Base-by-base conservation (phyloP, 1,140 invertebrate species). In the Tetragonula clypearis region DNA sequence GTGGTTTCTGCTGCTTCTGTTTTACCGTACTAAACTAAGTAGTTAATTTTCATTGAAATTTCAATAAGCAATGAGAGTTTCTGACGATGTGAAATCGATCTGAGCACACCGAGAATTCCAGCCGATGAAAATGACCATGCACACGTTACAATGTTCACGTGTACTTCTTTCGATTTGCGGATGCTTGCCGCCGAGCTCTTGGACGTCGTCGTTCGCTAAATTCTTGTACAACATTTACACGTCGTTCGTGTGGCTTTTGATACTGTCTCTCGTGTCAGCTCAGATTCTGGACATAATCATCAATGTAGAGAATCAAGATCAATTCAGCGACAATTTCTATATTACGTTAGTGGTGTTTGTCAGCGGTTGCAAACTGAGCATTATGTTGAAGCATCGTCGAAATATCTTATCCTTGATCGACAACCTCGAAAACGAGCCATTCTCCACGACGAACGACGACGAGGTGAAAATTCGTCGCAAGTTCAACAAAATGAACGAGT, bases 381-480 rank as follows among this genome's bases (percentile, higher is more conserved):
- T 55, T 11, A 62, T 60, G 30, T 9, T 89, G 26, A 26, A 65
- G 15, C 78, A 85, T 74, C 79, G 83, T 26, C 17, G 66, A 17
- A 86, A 68, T 14, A 79, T 89, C 17, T 30, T 60, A 2, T 49
- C 19, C 2, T 72, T 88, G 41, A 26, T 9, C 19, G 26, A 21
- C 30, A 88, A 8, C n/a, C 21, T 88, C 1, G 1, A 49, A 0
- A 73, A 84, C 23, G 72, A 88, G 60, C 75, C 82, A 8, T 92
- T 90, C 19, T 55, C 21, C 15, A 73, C 87, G 4, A 60, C 26
- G 3, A 82, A 88, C 72, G 15, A 72, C 4, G 78, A 80, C 0
- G 92, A 93, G 69, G 26, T 49, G 0, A n/a, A 30, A 23, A 92
- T 93, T 56, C 82, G 85, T 30, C 4, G 73, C 3, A 82, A 83